A percentile compares a stretch with the other conserved stretches of the same genome.
phyloP scores from a whole-genome alignment of 1,140 invertebrate species.

The Drosophila navojoa region DNA sequence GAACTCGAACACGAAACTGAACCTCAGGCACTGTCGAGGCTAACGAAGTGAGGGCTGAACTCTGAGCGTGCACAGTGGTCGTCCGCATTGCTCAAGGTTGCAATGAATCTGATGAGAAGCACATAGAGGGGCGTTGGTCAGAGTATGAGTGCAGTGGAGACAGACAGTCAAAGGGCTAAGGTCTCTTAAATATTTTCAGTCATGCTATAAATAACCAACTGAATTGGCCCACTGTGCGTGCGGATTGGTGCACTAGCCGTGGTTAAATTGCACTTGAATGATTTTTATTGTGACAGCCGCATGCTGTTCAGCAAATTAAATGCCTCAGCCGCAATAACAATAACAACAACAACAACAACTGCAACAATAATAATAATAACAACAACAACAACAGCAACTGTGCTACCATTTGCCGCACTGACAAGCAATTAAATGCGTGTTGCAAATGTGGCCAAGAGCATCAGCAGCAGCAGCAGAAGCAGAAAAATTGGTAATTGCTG shows the following conservation, averaged over 20 bases:
- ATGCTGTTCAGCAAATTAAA: constrained; percentile 75
- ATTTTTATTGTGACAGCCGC: constrained; percentile 79
- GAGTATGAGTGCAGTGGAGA: too few relatives aligned
- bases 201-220: too few relatives aligned
- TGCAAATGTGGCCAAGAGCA: constrained; percentile 55
- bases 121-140: too few relatives aligned
- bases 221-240: constrained; percentile 16
- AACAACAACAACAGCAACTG: constrained; percentile 20
- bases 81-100: not conserved
- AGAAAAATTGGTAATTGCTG: constrained; percentile 66
- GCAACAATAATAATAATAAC: constrained; percentile 17
- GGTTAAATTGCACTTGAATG: constrained; percentile 68
- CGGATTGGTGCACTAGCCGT: constrained; percentile 27
- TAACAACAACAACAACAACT: constrained; percentile 29
- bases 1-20: constrained; percentile 25
- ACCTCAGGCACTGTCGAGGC: constrained; percentile 46
- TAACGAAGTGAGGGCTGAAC: constrained; percentile 62
- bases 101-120: too few relatives aligned
- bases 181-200: too few relatives aligned
- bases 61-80: constrained; percentile 11
- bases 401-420: constrained; percentile 36
- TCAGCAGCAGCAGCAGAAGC: constrained; percentile 10
- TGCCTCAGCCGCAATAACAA: constrained; percentile 60
- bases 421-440: constrained; percentile 77
- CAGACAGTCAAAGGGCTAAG: too few relatives aligned